A percentile compares a stretch with the other conserved stretches of the same genome.
phyloP scores from a whole-genome alignment of 2,797 vertebrate genomes.

The Tapera naevia region DNA sequence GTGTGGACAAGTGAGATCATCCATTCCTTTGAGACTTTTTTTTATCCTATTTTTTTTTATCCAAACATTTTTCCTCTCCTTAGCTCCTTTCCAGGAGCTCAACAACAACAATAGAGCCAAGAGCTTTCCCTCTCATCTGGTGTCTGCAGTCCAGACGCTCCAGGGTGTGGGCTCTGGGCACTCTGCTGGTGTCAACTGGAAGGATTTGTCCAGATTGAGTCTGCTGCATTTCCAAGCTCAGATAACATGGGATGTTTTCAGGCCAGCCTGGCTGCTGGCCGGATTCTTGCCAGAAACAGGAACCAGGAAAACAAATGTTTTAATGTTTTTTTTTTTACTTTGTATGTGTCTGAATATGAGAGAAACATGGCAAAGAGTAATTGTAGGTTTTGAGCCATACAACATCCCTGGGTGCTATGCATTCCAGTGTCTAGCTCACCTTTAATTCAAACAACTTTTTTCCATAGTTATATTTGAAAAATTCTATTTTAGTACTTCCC shows the following conservation, averaged over 20 bases:
- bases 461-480: not conserved
- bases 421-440: not conserved
- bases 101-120: constrained; percentile 48
- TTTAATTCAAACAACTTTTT: not conserved
- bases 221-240: constrained; percentile 2
- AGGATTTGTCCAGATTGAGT: not conserved
- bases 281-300: not conserved
- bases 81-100: constrained; percentile 23
- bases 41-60: constrained; percentile 24
- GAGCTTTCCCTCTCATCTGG: not conserved
- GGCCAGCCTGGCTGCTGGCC: not conserved
- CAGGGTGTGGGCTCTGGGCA: not conserved
- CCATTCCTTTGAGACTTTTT: constrained; percentile 44
- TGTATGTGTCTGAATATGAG: not conserved
- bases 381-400: not conserved
- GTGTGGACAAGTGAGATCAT: constrained; percentile 66
- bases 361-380: not conserved
- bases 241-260: constrained; percentile 13
- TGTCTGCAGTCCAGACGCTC: not conserved
- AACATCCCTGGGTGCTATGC: not conserved
- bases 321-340: not conserved
- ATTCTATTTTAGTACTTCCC: not conserved
- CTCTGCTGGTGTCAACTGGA: not conserved
- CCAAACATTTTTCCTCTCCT: constrained; percentile 31
- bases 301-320: not conserved